phyloP scores from a whole-genome alignment of 2,797 vertebrate species.

The Hapalemur alaotrensis region DNA sequence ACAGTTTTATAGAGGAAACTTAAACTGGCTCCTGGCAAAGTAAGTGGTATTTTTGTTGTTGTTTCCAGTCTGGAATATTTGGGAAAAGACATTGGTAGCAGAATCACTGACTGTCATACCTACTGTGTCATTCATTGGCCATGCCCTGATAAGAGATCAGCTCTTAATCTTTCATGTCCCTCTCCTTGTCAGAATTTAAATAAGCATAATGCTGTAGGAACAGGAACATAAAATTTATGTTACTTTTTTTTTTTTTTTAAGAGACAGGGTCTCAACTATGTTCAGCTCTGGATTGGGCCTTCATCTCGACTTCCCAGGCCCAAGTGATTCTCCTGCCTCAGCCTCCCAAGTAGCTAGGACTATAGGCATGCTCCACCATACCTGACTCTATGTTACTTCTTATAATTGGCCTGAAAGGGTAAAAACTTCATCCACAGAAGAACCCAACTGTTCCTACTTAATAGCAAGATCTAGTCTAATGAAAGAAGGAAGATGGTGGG shows the following conservation, averaged over 20 bases:
- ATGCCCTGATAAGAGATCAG: not conserved
- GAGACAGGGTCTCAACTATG: not conserved
- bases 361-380: not conserved
- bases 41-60: not conserved
- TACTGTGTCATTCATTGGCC: not conserved
- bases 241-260: not conserved
- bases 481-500: not conserved
- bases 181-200: constrained; percentile 21
- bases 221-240: not conserved
- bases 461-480: not conserved
- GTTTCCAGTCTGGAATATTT: not conserved
- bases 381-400: not conserved
- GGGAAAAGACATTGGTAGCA: not conserved
- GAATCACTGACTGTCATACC: not conserved
- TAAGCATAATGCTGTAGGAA: not conserved
- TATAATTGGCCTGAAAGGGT: not conserved
- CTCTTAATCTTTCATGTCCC: not conserved
- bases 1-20: not conserved
- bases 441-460: not conserved
- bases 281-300: not conserved
- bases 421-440: constrained; percentile 13
- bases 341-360: not conserved
- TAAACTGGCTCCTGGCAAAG: not conserved
- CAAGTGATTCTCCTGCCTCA: not conserved
- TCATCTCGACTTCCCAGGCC: not conserved